Evolutionary conservation across 1,140 invertebrate species (phyloP), one percentile per base, ranked within the genome.

Genomic region (Homarus americanus): DNA sequence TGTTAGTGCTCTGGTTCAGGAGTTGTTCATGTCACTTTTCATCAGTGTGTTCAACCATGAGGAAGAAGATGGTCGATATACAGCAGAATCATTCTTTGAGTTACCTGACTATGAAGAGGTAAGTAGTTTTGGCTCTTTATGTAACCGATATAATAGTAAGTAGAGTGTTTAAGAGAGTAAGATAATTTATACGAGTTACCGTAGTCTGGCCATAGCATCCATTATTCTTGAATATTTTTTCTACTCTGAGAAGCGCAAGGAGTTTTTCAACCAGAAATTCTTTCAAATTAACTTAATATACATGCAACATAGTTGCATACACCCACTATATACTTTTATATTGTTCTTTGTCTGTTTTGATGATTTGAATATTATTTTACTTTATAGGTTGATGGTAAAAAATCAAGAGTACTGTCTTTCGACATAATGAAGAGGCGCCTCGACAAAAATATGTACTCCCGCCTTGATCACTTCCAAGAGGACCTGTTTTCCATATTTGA

Each of bases 401-500:
- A 97, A 92, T 94, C 97, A 12, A 95, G 97, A 53, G 97, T 96
- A 0, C 95, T 98, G 34, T 98, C 97, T 0, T 94, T 98, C 86
- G 97, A 98, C 94, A 94, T 98, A 44, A 97, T 98, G 44, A 98
- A 98, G 94, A 95, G 97, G 20, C 95, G 97, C 9, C 94, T 98
- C 28, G 97, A 98, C 94, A 96, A 97, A 93, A 97, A 98, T 10
- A 95, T 98, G 24, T 99, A 99, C 94, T 97, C 97, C 92, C 95
- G 99, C 36, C 94, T 99, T 44, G 99, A 99, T 94, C 95, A 96
- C 76, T 99, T 99, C 94, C 99, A 99, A 95, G 98, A 98, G 93
- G 99, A 99, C 94, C 96, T 99, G 93, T 99, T 99, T 94, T 96
- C 97, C 12, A 98, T 99, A 93, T 96, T 99, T 94, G 98, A 99